phyloP scores from a whole-genome alignment of 2,888 invertebrate species.

The Cenopis cana region DNA sequence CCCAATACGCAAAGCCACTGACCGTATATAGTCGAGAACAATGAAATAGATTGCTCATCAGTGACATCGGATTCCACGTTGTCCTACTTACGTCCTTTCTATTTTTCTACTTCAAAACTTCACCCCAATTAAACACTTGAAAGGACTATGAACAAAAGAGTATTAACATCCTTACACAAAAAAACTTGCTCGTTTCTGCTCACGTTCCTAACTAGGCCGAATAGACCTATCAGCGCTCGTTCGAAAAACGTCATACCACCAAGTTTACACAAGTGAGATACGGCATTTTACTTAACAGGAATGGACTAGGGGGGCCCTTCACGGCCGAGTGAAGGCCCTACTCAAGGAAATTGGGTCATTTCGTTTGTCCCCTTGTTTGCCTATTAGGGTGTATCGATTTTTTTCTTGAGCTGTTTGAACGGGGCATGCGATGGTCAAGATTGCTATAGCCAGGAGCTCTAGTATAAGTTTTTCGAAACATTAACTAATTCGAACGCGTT shows the following conservation, averaged over 20 bases:
- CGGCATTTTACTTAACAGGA: neutral
- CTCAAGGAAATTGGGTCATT: constrained; percentile 83
- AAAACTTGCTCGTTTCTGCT: constrained; percentile 39
- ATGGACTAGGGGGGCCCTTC: constrained; percentile 55
- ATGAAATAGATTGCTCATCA: too few species aligned
- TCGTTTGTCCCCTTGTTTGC: constrained; percentile 71
- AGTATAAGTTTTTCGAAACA: too few species aligned
- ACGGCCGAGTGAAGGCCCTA: constrained; percentile 72
- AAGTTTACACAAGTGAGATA: neutral
- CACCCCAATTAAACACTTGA: constrained; percentile 4
- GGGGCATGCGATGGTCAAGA: neutral
- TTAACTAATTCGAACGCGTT: too few species aligned
- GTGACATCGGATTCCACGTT: too few species aligned
- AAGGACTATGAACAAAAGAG: constrained; percentile 10
- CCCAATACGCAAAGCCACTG: too few species aligned
- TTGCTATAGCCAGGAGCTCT: too few species aligned
- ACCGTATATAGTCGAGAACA: too few species aligned
- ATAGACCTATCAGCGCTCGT: constrained; percentile 34
- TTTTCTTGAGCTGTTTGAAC: constrained; percentile 27
- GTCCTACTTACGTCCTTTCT: neutral
- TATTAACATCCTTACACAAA: constrained; percentile 8
- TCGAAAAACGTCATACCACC: neutral
- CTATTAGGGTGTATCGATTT: constrained; percentile 41
- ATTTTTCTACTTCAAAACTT: constrained; percentile 5
- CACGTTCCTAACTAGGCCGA: constrained; percentile 47